Evolutionary conservation across 1,140 invertebrate genomes (phyloP).

Genomic region (Charaxes varanes): DNA sequence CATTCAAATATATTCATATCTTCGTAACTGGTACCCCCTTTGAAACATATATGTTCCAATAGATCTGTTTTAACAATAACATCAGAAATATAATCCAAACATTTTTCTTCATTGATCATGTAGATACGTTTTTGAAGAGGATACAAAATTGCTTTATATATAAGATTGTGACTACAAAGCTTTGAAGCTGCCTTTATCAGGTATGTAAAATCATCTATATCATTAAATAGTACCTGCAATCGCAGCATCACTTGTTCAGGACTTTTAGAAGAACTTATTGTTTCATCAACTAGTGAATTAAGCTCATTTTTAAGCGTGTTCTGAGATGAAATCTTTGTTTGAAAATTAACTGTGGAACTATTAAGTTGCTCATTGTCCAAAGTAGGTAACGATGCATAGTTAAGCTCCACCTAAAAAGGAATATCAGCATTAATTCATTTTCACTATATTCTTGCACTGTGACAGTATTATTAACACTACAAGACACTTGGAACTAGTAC

Average conservation of each 20-base stretch:
- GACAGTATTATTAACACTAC: too few species aligned
- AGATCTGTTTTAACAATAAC: slow-evolving; percentile 54
- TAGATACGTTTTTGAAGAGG: slow-evolving; percentile 46
- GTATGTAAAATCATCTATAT: slow-evolving; percentile 42
- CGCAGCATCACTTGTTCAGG: slow-evolving; percentile 24
- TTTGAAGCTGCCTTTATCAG: slow-evolving; percentile 34
- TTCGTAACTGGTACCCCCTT: slow-evolving; percentile 41
- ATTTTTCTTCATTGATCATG: slow-evolving; percentile 23
- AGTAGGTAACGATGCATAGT: slow-evolving; percentile 18
- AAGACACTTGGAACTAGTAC: too few species aligned
- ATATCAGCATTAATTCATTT: too few species aligned
- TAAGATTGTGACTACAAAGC: slow-evolving; percentile 44
- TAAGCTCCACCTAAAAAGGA: slow-evolving; percentile 22
- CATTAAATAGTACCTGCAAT: slow-evolving; percentile 40
- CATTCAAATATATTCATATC: slow-evolving; percentile 44
- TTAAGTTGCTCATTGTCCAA: slow-evolving; percentile 5
- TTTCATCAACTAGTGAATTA: slow-evolving; percentile 31
- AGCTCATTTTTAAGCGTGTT: slow-evolving; percentile 43
- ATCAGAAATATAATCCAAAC: slow-evolving; percentile 37
- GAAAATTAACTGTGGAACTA: slow-evolving; percentile 2
- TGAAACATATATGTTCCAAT: slow-evolving; percentile 54
- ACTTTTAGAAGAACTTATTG: slow-evolving; percentile 18
- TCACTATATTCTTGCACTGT: too few species aligned
- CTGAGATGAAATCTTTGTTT: slow-evolving; percentile 33
- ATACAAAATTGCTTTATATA: slow-evolving; percentile 46